Base-by-base conservation (phyloP, 2,113 vertebrate genomes). In the Neogale vison region DNA sequence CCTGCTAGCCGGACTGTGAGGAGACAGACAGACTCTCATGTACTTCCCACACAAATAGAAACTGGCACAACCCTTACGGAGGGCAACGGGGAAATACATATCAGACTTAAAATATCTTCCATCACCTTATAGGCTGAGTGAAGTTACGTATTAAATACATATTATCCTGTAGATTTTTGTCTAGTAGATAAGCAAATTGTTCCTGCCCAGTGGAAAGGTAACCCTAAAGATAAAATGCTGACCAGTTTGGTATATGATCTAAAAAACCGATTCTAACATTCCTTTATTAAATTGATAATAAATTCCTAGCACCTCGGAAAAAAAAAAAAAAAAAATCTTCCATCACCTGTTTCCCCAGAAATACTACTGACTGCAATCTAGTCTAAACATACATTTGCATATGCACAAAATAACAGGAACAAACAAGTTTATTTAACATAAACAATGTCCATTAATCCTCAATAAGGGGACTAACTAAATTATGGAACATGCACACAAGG, bases 201-300 rank as follows among this genome's bases (percentile, higher is more conserved):
- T 92, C 74, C 18, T 90, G 21, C 67, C 13, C 12, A 88, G 31
- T 84, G 65, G 76, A 79, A 84, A 72, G 55, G 71, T 45, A 91
- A 65, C 1, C 7, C 12, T 4, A 61, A 81, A 92, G 7, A 15
- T 85, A 88, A 88, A 23, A 85, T 14, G 72, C 1, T 2, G 39
- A 65, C 6, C 47, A 95, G 7, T 77, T 71, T 77, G n/a, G 21
- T 86, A 10, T 69, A 65, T 93, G 82, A 76, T 81, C 63, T 81
- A 67, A 13, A 34, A 95, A 93, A 74, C 4, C 8, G 31, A 81
- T 50, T 72, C 4, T 69, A 82, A 47, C 10, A 77, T 77, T 61
- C 52, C 39, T 87, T 90, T 93, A 84, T 74, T 84, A 95, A 93
- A 91, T n/a, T 93, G 61, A 80, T 31, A 84, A 90, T 65, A 67